A percentile compares a stretch with the other conserved stretches of the same genome.
These are phyloP conservation scores for Polypedilum vanderplanki DNA, from an alignment of 1,140 invertebrate genomes.

Conservation along the genomic window DNA sequence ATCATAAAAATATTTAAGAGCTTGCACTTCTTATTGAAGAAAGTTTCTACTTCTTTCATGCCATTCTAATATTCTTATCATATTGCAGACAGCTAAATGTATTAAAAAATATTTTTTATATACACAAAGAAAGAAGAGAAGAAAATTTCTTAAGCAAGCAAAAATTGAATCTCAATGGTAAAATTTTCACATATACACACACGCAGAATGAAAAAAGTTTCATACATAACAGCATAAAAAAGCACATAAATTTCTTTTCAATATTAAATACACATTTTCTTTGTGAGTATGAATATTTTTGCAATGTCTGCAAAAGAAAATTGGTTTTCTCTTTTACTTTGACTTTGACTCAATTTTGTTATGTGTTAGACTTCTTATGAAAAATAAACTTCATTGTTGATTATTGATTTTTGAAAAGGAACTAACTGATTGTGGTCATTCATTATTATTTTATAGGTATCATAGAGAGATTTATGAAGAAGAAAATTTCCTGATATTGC, in stretches of 20 bases:
- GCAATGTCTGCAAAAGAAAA: conserved; percentile 28
- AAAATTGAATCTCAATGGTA: no score
- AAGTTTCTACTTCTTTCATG: neutral
- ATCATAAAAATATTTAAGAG: no score
- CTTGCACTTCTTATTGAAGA: no score
- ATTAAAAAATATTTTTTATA: conserved; percentile 15
- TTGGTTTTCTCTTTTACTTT: conserved; percentile 23
- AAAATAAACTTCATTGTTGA: neutral
- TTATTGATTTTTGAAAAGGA: neutral
- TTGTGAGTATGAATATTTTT: neutral
- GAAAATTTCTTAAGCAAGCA: neutral
- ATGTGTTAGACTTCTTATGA: neutral
- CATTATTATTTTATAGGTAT: neutral
- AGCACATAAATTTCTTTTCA: conserved; percentile 12
- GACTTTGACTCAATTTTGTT: neutral
- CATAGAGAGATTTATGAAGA: no score
- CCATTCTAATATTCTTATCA: conserved; percentile 19
- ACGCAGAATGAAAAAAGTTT: neutral
- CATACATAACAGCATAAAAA: neutral
- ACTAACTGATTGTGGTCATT: neutral
- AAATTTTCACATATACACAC: no score
- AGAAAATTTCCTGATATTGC: no score
- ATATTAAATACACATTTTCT: conserved; percentile 23
- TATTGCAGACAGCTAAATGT: conserved; percentile 12
- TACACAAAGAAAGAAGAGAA: neutral